phyloP scores from a whole-genome alignment of 2,113 vertebrate genomes.

The Scolopax mira region DNA sequence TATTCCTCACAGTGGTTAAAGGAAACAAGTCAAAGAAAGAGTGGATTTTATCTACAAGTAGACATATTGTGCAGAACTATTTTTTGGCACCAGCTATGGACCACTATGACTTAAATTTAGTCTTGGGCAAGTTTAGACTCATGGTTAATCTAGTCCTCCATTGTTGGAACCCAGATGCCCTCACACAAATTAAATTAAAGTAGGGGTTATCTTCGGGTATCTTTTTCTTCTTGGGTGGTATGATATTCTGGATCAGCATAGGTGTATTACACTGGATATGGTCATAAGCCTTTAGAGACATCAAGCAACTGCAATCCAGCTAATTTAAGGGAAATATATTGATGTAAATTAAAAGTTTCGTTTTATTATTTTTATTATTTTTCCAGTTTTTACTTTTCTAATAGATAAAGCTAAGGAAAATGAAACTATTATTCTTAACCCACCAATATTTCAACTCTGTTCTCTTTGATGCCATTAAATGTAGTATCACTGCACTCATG shows the following conservation, averaged over 20 bases:
- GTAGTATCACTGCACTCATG: not conserved
- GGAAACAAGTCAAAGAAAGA: not conserved
- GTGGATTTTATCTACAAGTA: not conserved
- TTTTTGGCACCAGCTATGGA: not conserved
- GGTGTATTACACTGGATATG: not conserved
- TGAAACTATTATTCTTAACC: not conserved
- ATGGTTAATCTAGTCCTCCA: not conserved
- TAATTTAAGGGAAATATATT: not conserved
- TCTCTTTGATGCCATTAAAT: not conserved
- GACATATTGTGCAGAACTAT: rapidly evolving
- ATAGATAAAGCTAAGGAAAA: not conserved
- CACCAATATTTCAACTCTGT: not conserved
- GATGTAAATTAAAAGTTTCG: not conserved
- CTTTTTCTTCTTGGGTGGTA: not conserved
- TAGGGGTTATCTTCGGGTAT: not conserved
- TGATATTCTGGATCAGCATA: not conserved
- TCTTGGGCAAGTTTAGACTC: not conserved
- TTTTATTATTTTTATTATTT: not conserved
- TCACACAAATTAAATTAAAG: not conserved
- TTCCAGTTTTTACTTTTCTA: not conserved
- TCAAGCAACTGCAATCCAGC: not conserved
- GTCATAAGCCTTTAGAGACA: not conserved
- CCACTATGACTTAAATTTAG: not conserved
- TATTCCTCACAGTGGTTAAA: not conserved
- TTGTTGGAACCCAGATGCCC: not conserved